Base-by-base conservation (phyloP, 2,888 invertebrate genomes). In the Acronicta alni region DNA sequence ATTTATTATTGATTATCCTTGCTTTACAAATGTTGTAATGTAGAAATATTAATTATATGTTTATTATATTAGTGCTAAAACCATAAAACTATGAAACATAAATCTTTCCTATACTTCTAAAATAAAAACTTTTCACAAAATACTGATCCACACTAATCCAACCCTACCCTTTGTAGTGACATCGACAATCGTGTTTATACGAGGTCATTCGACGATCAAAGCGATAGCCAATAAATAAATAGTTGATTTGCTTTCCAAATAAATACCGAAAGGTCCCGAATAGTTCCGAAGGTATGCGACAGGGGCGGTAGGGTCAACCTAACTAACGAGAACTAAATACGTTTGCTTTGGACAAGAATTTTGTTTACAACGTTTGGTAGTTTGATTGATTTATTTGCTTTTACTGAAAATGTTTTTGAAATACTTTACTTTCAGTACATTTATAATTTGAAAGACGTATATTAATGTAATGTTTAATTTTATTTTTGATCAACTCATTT, bases 161-260 rank as follows among this genome's bases (percentile, higher is more conserved):
- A 60, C 81, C 16, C 53, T 71, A 84, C 83, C 87, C 85, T 85
- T 87, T 82, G 73, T 73, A 85, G 86, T 85, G 88, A 89, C 91
- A 90, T 86, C 85, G 88, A 89, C 91, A 90, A 87, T 88, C 85
- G 86, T 84, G 82, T 90, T 90, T 89, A 87, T 75, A 67, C 76
- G 82, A 84, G 86, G 88, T 87, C 88, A 89, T 83, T 86, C 85
- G 83, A 79, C 88, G 91, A 91, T 93, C 93, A 92, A 92, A 92
- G 92, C 86, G 85, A 89, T 87, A 81, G 83, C 87, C 90, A 90
- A 90, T 91, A 91, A 92, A 92, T 92, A 93, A 93, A 93, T 93
- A 91, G 86, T 91, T 92, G 88, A 92, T 92, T 92, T 89, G 88
- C 89, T 91, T 87, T 88, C 90, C 91, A 92, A 93, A 92, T 91